Evolutionary conservation across 2,113 vertebrate genomes (phyloP).

Genomic region (Protobothrops mucrosquamatus): DNA sequence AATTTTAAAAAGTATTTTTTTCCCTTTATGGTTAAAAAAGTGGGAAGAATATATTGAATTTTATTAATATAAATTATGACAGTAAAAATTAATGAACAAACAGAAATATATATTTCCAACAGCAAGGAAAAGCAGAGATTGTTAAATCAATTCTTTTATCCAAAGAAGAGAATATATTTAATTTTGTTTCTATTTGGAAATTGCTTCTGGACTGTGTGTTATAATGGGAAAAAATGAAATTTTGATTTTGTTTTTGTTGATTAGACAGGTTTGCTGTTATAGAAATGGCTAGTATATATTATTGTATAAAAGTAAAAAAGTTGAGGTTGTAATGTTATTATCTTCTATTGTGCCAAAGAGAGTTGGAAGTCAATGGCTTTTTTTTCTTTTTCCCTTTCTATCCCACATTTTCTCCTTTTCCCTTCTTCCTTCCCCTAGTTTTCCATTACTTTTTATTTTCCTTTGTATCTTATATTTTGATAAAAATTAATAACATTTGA

Average conservation of each 20-base stretch:
- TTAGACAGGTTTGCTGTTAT: background rate
- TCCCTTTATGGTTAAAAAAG: too few species aligned
- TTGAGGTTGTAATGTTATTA: background rate
- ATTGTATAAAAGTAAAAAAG: background rate
- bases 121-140: background rate
- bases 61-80: too few species aligned
- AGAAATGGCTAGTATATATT: background rate
- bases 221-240: background rate
- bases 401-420: background rate
- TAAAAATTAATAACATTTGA: background rate
- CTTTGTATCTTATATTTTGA: background rate
- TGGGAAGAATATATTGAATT: too few species aligned
- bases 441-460: background rate
- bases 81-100: too few species aligned
- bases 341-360: background rate
- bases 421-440: background rate
- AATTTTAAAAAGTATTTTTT: background rate
- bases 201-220: background rate
- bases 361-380: background rate
- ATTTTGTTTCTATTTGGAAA: background rate
- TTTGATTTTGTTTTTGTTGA: background rate
- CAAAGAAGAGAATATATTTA: background rate
- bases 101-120: too few species aligned
- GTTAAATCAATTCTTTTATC: background rate
- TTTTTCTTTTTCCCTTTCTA: background rate